Base-by-base conservation (phyloP, 2,113 vertebrate species). In the Gobiocypris rarus region DNA sequence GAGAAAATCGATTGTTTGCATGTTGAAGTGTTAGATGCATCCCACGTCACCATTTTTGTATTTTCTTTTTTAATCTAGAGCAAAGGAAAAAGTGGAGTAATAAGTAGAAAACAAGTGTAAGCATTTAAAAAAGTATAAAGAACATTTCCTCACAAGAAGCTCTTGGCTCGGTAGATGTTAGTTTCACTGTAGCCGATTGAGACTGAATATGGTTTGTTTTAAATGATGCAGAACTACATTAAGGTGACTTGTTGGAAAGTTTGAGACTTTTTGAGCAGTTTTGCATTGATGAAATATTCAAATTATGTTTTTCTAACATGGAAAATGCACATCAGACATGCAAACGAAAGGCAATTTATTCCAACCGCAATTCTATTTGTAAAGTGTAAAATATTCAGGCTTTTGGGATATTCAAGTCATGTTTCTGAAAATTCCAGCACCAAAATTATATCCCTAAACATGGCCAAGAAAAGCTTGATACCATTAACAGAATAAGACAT, bases 211-310 rank as follows among this genome's bases (percentile, higher is more conserved):
- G 31, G 17, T 38, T 38, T 22, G 38, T 11, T 71, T 71, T 45
- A 71, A 45, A 45, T n/a, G 9, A 19, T n/a, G 67, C 19, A 43
- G 38, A 41, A 11, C 19, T n/a, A 22, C 2, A 54, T 54, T 19
- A 54, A 17, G 19, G 52, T 71, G 69, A 45, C 45, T 71, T 1
- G 14, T 45, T 43, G 22, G 41, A n/a, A 5, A 41, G 26, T 31
- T 22, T 34, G 1, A 58, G 75, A 58, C 11, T 59, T 58, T 58
- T n/a, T 14, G 10, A 41, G 19, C 22, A 41, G 31, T 41, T 77
- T 77, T 77, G 22, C 41, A 71, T 26, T 24, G 69, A 71, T 71
- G 22, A 22, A 45, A 24, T 45, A 71, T 71, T 24, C 69, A 71
- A 71, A 71, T 45, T 4, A 1, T 11, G 24, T 45, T 43, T 61